phyloP scores from a whole-genome alignment of 2,113 vertebrate species.

The Rattus norvegicus region DNA sequence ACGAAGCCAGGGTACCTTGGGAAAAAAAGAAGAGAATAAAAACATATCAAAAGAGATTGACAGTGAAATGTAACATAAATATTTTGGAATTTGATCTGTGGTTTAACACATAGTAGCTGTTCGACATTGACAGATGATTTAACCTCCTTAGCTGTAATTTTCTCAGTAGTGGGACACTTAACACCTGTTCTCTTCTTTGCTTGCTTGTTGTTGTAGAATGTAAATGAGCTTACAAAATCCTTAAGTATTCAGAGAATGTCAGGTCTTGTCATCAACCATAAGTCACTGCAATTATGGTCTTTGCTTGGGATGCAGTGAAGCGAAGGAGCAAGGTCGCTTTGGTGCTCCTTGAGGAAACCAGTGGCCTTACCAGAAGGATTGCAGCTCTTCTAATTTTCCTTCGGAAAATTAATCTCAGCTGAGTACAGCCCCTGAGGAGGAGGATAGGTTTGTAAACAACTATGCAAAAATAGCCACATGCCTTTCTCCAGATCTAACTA shows the following conservation, averaged over 20 bases:
- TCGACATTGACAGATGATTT: constrained; percentile 39
- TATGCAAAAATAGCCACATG: constrained; percentile 83
- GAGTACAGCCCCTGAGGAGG: constrained; percentile 70
- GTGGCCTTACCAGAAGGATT: not conserved
- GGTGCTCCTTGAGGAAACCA: not conserved
- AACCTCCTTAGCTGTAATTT: constrained; percentile 17
- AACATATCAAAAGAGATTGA: not conserved
- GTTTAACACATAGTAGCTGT: not conserved
- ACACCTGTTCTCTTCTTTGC: constrained; percentile 30
- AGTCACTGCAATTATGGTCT: not conserved
- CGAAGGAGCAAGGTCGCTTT: constrained; percentile 44
- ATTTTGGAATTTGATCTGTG: constrained; percentile 43
- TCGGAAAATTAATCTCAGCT: constrained; percentile 80
- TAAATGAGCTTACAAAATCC: constrained; percentile 49
- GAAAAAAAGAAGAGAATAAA: not conserved
- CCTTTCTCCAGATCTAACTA: constrained; percentile 69
- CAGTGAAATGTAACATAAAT: constrained; percentile 26
- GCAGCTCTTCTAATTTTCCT: constrained; percentile 78
- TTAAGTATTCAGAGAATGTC: constrained; percentile 35
- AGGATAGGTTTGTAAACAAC: constrained; percentile 79
- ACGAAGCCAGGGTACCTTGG: not conserved
- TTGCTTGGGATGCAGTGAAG: constrained; percentile 60
- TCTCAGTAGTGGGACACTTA: not conserved
- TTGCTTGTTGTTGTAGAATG: not conserved
- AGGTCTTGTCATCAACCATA: not conserved